These are phyloP conservation scores for Pecten maximus DNA, from an alignment of 2,888 invertebrate species.

Conservation along the genomic window DNA sequence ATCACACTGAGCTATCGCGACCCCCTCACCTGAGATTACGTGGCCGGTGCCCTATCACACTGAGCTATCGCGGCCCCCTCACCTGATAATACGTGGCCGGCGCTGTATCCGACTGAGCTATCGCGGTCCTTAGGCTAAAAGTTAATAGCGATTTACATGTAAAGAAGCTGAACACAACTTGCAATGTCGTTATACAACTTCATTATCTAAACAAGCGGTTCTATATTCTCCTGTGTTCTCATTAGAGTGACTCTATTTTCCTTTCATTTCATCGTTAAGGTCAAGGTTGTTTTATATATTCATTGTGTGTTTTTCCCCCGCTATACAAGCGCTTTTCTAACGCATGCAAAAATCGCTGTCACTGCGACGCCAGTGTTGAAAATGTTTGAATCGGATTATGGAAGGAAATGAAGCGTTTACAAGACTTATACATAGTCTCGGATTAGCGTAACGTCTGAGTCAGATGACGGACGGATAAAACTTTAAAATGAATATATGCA, in stretches of 20 bases:
- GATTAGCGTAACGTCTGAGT: neutral
- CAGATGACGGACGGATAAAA: neutral
- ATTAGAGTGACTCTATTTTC: neutral
- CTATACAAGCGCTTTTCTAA: neutral
- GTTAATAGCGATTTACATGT: no score
- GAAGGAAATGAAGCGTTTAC: neutral
- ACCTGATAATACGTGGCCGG: no score
- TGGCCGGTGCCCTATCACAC: no score
- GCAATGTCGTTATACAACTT: neutral
- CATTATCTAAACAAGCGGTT: neutral
- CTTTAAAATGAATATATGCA: neutral
- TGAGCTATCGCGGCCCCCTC: no score
- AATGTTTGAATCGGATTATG: slow-evolving; percentile 22
- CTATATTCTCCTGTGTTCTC: neutral
- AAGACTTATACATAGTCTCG: neutral
- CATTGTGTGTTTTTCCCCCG: neutral
- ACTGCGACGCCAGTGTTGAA: neutral
- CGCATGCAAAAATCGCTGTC: neutral
- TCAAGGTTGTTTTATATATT: neutral
- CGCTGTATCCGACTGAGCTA: no score
- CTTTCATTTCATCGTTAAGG: neutral
- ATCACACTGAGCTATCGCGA: no score
- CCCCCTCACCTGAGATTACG: no score
- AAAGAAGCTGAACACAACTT: neutral
- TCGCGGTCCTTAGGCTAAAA: no score